phyloP scores from a whole-genome alignment of 1,140 invertebrate genomes.

The Tachypleus tridentatus region DNA sequence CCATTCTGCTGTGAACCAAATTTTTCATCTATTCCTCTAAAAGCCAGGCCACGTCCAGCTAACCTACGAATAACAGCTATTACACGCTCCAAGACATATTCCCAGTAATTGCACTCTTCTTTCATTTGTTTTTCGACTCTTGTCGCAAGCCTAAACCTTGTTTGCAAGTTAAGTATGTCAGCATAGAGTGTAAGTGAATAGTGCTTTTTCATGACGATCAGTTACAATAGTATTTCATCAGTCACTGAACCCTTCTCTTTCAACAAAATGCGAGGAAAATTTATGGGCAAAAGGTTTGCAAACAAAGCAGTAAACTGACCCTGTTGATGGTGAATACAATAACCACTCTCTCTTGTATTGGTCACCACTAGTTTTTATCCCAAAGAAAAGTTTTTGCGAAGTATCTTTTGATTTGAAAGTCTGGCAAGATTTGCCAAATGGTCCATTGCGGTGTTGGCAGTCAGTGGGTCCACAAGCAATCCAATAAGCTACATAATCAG shows the following conservation, averaged over 20 bases:
- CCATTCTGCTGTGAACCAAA: too few species aligned
- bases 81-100: too few species aligned
- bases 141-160: too few species aligned
- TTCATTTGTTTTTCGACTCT: too few species aligned
- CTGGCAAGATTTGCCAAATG: constrained; percentile 21
- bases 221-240: constrained; percentile 17
- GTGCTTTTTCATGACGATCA: background rate
- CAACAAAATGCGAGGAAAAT: constrained; percentile 14
- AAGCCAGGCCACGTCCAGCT: too few species aligned
- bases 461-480: constrained; percentile 20
- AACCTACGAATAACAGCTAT: too few species aligned
- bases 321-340: constrained; percentile 21
- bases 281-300: constrained; percentile 21
- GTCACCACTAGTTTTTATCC: constrained; percentile 5
- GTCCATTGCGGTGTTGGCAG: constrained; percentile 19
- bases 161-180: too few species aligned
- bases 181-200: too few species aligned
- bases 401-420: constrained; percentile 22
- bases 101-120: too few species aligned
- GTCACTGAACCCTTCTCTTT: constrained; percentile 13
- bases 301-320: constrained; percentile 21
- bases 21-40: too few species aligned
- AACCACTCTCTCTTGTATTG: constrained; percentile 11
- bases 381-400: constrained; percentile 20
- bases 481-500: constrained; percentile 20